Percentiles rank a stretch among this genome's conserved stretches.
Conservation (phyloP, 2,113 vertebrate genomes). For the Hemibates koningsi region DNA sequence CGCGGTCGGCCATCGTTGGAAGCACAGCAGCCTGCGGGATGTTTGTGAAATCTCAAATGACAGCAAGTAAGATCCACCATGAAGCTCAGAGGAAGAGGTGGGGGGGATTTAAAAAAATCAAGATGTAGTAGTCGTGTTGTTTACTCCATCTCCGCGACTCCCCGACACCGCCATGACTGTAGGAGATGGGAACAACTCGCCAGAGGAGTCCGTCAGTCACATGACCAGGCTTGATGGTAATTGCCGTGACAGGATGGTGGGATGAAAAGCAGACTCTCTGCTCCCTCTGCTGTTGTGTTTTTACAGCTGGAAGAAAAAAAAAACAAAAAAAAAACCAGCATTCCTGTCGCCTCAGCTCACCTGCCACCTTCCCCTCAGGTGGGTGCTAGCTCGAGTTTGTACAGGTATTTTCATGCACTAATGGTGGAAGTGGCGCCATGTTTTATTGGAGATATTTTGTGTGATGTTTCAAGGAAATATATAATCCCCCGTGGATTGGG, state of each 20-base stretch:
- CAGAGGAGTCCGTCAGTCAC: conserved; percentile 55
- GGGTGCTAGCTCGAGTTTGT: neutral
- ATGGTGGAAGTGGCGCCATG: neutral
- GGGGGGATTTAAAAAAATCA: neutral
- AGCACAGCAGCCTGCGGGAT: conserved; percentile 23
- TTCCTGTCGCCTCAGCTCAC: neutral
- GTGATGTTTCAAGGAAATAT: neutral
- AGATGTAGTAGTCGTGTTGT: neutral
- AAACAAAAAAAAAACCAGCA: too few relatives aligned
- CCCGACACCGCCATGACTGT: conserved; percentile 72
- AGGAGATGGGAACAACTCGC: conserved; percentile 52
- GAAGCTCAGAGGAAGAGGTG: neutral
- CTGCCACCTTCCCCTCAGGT: neutral
- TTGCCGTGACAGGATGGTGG: neutral
- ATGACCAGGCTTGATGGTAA: conserved; percentile 43
- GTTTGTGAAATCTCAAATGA: neutral
- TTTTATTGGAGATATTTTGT: neutral
- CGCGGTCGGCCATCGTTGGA: conserved; percentile 79
- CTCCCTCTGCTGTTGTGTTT: conserved; percentile 55
- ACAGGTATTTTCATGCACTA: neutral
- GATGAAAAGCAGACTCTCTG: neutral
- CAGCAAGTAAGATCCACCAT: conserved; percentile 15
- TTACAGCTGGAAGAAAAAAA: neutral
- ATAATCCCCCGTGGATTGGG: neutral
- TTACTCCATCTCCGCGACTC: conserved; percentile 61